Evolutionary conservation across 2,113 vertebrate genomes (phyloP).

Genomic region (Rattus rattus): DNA sequence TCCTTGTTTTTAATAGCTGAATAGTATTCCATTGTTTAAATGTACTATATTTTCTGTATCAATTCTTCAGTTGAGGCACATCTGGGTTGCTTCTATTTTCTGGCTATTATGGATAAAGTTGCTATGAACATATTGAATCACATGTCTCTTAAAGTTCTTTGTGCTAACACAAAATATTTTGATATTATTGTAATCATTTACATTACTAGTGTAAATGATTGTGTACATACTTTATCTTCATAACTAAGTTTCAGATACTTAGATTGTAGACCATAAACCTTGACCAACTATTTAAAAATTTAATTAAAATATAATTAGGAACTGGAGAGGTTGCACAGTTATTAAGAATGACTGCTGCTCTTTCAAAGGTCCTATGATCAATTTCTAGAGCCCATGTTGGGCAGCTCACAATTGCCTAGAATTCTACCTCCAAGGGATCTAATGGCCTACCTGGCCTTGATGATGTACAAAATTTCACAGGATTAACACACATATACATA

Average conservation of each 20-base stretch:
- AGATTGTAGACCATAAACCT: neutral
- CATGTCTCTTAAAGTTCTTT: neutral
- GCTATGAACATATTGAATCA: too few relatives aligned
- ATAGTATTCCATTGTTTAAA: too few relatives aligned
- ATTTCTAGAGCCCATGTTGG: neutral
- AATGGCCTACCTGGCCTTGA: neutral
- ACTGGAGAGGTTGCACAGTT: neutral
- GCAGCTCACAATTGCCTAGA: neutral
- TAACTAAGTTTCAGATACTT: neutral
- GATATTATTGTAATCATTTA: neutral
- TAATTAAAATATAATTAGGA: neutral
- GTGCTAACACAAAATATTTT: neutral
- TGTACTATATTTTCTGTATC: too few relatives aligned
- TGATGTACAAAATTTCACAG: neutral
- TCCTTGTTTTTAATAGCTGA: too few relatives aligned
- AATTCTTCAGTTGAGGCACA: too few relatives aligned
- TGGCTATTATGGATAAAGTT: too few relatives aligned
- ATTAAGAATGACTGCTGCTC: neutral
- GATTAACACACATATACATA: neutral
- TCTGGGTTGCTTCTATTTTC: too few relatives aligned
- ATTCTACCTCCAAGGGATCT: neutral
- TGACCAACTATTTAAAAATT: neutral
- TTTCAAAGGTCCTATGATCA: neutral
- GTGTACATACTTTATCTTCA: neutral
- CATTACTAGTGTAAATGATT: neutral